These are phyloP conservation scores for Kryptopterus vitreolus DNA, from an alignment of 2,797 vertebrate species.

Conservation along the genomic window DNA sequence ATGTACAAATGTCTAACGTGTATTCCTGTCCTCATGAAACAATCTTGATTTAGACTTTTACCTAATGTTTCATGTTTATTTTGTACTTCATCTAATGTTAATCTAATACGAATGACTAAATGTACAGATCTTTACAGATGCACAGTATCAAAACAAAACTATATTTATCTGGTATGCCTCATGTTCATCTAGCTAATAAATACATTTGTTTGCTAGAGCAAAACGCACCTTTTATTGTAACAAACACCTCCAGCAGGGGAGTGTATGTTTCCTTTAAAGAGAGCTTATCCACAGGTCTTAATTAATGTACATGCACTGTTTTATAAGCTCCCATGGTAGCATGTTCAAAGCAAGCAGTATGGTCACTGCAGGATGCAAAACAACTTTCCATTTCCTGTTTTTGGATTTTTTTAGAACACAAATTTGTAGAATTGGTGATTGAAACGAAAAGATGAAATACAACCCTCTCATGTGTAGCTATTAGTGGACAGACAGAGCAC, in stretches of 20 bases:
- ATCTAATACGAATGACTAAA: neutral
- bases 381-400: constrained; percentile 64
- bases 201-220: constrained; percentile 14
- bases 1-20: neutral
- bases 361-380: constrained; percentile 71
- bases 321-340: constrained; percentile 70
- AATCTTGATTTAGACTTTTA: neutral
- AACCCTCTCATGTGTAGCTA: constrained; percentile 23
- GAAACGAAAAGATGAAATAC: neutral
- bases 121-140: neutral
- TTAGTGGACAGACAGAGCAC: neutral
- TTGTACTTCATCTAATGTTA: too few species aligned
- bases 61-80: neutral
- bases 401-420: constrained; percentile 60
- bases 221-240: constrained; percentile 39
- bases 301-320: constrained; percentile 72
- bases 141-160: neutral
- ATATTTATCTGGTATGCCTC: neutral
- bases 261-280: constrained; percentile 66
- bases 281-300: constrained; percentile 72
- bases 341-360: constrained; percentile 73
- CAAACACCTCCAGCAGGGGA: constrained; percentile 33
- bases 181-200: constrained; percentile 6
- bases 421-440: constrained; percentile 49
- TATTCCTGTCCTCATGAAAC: neutral